phyloP scores from a whole-genome alignment of 2,888 invertebrate genomes.

The Melieria picta region DNA sequence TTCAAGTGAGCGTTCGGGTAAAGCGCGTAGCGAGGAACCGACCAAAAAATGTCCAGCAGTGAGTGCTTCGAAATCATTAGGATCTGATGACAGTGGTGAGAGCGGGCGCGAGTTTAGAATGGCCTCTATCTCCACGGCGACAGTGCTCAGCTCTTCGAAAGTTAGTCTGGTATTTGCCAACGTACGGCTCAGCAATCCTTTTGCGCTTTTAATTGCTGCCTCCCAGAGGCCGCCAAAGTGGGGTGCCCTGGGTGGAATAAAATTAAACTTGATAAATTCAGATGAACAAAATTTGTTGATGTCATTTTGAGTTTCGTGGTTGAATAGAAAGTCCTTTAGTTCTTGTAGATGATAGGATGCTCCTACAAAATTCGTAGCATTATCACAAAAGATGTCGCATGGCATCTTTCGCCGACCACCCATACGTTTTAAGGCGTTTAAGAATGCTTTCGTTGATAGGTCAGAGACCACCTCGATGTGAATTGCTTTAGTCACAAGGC shows the following conservation, averaged over 20 bases:
- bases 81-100: conserved; percentile 28
- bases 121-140: conserved; percentile 34
- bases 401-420: conserved; percentile 12
- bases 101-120: conserved; percentile 35
- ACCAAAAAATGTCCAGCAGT: conserved; percentile 32
- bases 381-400: conserved; percentile 9
- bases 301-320: background rate
- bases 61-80: conserved; percentile 29
- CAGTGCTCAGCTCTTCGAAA: conserved; percentile 36
- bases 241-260: conserved; percentile 36
- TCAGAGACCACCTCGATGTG: background rate
- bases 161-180: conserved; percentile 25
- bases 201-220: conserved; percentile 28
- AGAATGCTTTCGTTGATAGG: background rate
- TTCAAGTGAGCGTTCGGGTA: conserved; percentile 10
- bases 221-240: conserved; percentile 36
- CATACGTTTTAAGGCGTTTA: conserved; percentile 13
- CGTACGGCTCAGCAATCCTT: conserved; percentile 18
- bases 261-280: conserved; percentile 21
- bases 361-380: conserved; percentile 26
- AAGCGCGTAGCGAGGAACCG: conserved; percentile 18
- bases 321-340: conserved; percentile 9
- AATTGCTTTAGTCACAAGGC: background rate
- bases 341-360: conserved; percentile 16
- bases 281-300: conserved; percentile 14